phyloP scores from a whole-genome alignment of 2,113 vertebrate species.

The Cyphomyrus discorhynchus region DNA sequence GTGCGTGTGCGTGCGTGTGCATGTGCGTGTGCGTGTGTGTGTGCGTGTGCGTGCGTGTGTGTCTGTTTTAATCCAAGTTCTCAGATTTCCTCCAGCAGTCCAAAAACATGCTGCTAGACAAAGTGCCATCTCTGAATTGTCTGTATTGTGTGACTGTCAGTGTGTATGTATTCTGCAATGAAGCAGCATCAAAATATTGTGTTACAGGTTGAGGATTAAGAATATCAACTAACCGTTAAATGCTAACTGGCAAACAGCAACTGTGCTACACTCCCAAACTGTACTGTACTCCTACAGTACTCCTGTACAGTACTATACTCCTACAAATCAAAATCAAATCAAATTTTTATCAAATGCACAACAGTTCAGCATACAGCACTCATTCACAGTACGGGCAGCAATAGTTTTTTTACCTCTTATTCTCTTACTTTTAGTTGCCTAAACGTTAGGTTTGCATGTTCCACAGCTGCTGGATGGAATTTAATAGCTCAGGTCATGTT shows the following conservation, averaged over 20 bases:
- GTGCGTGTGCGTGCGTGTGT: neutral
- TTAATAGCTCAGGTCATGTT: neutral
- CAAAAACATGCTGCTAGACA: neutral
- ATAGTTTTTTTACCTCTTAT: neutral
- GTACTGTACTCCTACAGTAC: neutral
- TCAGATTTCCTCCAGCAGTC: neutral
- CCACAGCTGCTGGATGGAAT: neutral
- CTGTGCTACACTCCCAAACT: neutral
- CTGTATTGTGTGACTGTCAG: neutral
- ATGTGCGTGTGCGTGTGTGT: too few relatives aligned
- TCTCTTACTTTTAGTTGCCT: neutral
- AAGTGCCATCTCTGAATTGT: neutral
- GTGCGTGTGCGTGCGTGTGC: too few relatives aligned
- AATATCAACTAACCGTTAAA: neutral
- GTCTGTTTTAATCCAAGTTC: neutral
- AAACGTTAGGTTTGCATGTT: neutral
- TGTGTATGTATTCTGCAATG: neutral
- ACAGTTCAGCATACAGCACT: neutral
- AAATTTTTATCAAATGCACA: neutral
- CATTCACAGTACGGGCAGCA: neutral
- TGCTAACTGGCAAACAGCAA: neutral
- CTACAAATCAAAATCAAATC: neutral
- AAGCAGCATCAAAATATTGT: neutral
- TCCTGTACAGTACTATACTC: neutral
- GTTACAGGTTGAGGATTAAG: neutral